Base-by-base conservation (phyloP, 2,113 vertebrate species). In the Henicopernis longicauda region DNA sequence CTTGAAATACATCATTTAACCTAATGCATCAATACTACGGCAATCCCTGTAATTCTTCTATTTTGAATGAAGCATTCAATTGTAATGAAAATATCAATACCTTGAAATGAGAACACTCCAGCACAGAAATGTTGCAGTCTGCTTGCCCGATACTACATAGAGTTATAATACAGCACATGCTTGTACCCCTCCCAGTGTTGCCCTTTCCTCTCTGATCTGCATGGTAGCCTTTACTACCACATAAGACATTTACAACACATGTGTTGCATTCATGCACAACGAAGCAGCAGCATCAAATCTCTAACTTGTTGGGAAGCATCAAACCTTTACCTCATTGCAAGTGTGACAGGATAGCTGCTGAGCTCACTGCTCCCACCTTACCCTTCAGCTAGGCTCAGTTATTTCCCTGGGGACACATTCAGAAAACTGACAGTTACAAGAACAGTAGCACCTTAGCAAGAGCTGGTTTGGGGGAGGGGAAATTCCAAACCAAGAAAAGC, bases 61-160 rank as follows among this genome's bases (percentile, higher is more conserved):
- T 80, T 86, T 88, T 72, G 22, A 83, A 85, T 13, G 22, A 93
- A 5, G 67, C 23, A 78, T 62, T 96, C 16, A 52, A 65, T 16
- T 83, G 34, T 22, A 83, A 81, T 40, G 4, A 95, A 97, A 96
- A 90, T 31, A 92, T 8, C 22, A 47, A 29, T 97, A 97, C 95
- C 95, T 98, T 97, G 31, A 71, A 77, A 91, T 4, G 59, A 88
- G 84, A 91, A 70, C 50, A 95, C 89, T 89, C 94, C 93, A 95
- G 93, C 92, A 96, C 49, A 66, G 71, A 82, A 58, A 45, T 13
- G 17, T n/a, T 77, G 66, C 67, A 38, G 38, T 63, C 84, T 59
- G 52, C n/a, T 82, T 29, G 34, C 34, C 44, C 27, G 77, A 47
- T 13, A 73, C 44, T 14, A 54, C 38, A 36, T 12, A 69, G 61